Evolutionary conservation across 2,113 vertebrate species (phyloP).

Genomic region (Burhinus bistriatus): DNA sequence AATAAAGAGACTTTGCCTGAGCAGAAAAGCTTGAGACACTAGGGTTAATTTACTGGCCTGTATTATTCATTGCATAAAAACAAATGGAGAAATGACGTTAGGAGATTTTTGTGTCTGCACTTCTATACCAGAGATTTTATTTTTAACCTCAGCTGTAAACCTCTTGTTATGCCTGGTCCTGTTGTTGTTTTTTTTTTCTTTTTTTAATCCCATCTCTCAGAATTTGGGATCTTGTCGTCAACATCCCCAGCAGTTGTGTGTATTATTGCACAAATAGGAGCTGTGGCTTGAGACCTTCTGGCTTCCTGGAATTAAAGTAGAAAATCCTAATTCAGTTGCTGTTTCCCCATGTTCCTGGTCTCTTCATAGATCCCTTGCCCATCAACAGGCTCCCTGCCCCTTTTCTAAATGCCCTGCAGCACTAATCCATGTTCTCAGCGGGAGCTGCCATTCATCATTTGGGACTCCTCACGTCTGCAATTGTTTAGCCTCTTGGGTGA

Average conservation of each 20-base stretch:
- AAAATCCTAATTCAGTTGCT: not conserved
- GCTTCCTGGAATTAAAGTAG: slow-evolving; percentile 8
- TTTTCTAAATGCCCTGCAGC: slow-evolving; percentile 28
- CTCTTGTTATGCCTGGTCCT: not conserved
- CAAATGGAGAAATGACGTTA: slow-evolving; percentile 2
- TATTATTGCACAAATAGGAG: not conserved
- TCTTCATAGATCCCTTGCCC: not conserved
- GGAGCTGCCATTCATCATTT: slow-evolving; percentile 47
- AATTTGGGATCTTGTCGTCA: not conserved
- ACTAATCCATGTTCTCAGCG: slow-evolving; percentile 23
- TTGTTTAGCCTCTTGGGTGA: slow-evolving; percentile 1
- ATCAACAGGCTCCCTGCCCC: not conserved
- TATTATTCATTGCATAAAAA: slow-evolving; percentile 21
- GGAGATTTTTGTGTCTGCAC: not conserved
- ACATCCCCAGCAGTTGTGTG: not conserved
- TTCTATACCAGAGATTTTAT: not conserved
- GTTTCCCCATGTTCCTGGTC: not conserved
- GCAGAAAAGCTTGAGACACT: not conserved
- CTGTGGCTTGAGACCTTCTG: slow-evolving; percentile 12
- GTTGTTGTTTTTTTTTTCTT: not conserved
- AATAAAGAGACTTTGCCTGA: not conserved
- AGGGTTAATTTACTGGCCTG: slow-evolving; percentile 16
- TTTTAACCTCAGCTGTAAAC: slow-evolving; percentile 36
- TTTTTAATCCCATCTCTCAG: not conserved
- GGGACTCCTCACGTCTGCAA: not conserved